Base-by-base conservation (phyloP, 2,888 invertebrate genomes). In the Campoletis raptor region DNA sequence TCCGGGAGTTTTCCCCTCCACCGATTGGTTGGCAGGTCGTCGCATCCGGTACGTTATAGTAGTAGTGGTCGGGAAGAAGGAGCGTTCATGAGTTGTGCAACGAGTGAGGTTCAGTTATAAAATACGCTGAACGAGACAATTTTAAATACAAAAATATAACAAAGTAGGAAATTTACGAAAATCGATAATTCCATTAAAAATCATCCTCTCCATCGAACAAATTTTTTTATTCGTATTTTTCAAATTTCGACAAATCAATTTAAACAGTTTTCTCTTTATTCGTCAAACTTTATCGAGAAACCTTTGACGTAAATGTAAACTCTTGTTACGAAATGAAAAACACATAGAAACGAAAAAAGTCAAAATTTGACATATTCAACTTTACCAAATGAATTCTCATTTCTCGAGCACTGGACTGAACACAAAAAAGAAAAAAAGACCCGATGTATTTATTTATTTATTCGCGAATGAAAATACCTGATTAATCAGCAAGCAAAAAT, bases 11-110 rank as follows among this genome's bases (percentile, higher is more conserved):
- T 48, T 21, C 72, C 81, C 76, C 66, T 66, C 82, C 69, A 6
- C 36, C 64, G 69, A 57, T 70, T 54, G 82, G 79, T 52, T 66
- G 76, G 69, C 85, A 76, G 83, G 83, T 79, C 85, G 83, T 66
- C 73, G 70, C 76, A 83, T 85, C 85, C 85, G 85, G 85, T 76
- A 74, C 42, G 70, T 18, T 52, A 54, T 61, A 45, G 76, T n/a
- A 30, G 45, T 12, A n/a, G n/a, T n/a, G 52, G 61, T 57, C 79
- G 78, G 61, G 74, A 73, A 66, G 40, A 81, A 79, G 69, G 69
- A 79, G 79, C 69, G 79, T 70, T 79, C 82, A 64, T 69, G 81
- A 74, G 82, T 79, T 36, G 82, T 78, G 78, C 73, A 73, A 36
- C 72, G 80, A 72, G 52, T 37, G 52, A 52, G 66, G 42, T 57